phyloP scores from a whole-genome alignment of 2,888 invertebrate species.

The Erebia aethiops region DNA sequence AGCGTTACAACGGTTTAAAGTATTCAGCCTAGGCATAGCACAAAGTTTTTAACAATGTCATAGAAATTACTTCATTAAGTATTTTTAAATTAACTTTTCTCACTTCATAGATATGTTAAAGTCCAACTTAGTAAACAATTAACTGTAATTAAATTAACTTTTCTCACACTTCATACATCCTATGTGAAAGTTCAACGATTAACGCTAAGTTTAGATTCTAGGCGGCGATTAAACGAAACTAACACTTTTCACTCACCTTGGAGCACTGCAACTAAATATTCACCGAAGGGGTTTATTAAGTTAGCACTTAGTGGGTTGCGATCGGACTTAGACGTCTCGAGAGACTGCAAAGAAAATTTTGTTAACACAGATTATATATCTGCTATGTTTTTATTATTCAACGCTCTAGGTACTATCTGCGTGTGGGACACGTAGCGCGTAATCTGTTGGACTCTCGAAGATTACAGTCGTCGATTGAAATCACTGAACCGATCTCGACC shows the following conservation, averaged over 20 bases:
- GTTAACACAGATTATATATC: constrained; percentile 49
- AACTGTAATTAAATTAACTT: not conserved
- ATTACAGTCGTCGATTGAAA: constrained; percentile 6
- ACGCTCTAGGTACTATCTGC: constrained; percentile 33
- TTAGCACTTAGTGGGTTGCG: constrained; percentile 41
- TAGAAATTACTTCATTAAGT: too few species aligned
- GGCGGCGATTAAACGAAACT: not conserved
- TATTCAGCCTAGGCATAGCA: too few species aligned
- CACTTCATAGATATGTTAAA: too few species aligned
- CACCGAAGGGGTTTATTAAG: constrained; percentile 36
- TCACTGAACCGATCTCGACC: not conserved
- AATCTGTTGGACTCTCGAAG: constrained; percentile 5
- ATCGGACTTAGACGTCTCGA: constrained; percentile 45
- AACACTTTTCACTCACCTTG: constrained; percentile 27
- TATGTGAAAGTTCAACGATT: not conserved
- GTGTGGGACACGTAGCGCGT: constrained; percentile 2
- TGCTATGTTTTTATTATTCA: constrained; percentile 34
- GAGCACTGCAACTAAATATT: constrained; percentile 15
- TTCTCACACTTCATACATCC: not conserved
- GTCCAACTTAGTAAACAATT: too few species aligned
- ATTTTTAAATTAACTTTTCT: too few species aligned
- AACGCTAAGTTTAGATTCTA: not conserved
- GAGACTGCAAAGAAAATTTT: constrained; percentile 48
- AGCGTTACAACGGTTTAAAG: too few species aligned
- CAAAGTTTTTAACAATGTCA: too few species aligned